phyloP scores from a whole-genome alignment of 2,888 invertebrate species.

The Rhingia campestris region DNA sequence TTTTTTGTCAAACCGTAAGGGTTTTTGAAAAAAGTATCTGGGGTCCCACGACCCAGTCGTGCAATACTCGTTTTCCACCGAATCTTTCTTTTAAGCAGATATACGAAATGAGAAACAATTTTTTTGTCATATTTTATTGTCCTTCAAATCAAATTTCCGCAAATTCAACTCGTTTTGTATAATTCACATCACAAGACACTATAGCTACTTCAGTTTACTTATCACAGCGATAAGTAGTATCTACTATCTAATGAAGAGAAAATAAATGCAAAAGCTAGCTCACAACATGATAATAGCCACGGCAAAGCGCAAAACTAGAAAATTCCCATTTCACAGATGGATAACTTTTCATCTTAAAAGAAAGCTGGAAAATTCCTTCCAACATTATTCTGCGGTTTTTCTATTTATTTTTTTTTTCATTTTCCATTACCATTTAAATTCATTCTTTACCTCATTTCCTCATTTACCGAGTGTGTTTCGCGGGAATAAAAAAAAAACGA shows the following conservation, averaged over 20 bases:
- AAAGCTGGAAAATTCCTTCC: slow-evolving; percentile 65
- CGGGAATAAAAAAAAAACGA: slow-evolving; percentile 28
- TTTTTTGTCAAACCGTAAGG: no score
- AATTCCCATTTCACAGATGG: slow-evolving; percentile 71
- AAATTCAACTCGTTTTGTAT: no score
- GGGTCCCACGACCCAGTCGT: no score
- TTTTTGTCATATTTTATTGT: no score
- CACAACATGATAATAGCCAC: slow-evolving; percentile 27
- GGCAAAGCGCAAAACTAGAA: slow-evolving; percentile 52
- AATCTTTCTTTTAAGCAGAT: no score
- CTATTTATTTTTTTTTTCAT: slow-evolving; percentile 20
- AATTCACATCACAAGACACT: background rate
- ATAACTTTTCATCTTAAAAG: slow-evolving; percentile 60
- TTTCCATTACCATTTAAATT: slow-evolving; percentile 67
- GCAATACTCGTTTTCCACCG: no score
- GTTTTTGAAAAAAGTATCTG: no score
- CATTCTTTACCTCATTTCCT: slow-evolving; percentile 68
- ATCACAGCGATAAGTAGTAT: no score
- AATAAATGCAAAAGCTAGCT: slow-evolving; percentile 50
- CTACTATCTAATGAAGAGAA: background rate
- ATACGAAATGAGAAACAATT: no score
- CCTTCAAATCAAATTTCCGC: no score
- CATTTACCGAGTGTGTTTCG: slow-evolving; percentile 68
- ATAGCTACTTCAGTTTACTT: no score
- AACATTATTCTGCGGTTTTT: slow-evolving; percentile 58